Percentiles rank a stretch among this genome's conserved stretches.
Evolutionary conservation across 92 coral and sea anemone species (phyloP).

Genomic region (Chrysogorgia sp.): DNA sequence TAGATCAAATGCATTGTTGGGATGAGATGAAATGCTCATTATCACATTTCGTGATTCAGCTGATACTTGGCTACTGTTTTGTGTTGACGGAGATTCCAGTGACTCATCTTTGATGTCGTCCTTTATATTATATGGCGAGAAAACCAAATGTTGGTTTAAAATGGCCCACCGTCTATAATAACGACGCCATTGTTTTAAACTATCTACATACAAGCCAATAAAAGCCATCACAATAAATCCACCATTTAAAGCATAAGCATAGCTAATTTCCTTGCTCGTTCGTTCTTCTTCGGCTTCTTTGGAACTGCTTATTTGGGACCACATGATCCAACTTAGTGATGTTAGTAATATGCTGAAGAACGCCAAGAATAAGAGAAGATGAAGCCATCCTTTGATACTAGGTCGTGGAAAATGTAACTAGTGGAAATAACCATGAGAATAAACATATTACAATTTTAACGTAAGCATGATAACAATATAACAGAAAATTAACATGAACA

Average conservation of each 20-base stretch:
- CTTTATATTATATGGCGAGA: conserved; percentile 64
- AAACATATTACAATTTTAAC: background rate
- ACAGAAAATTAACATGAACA: background rate
- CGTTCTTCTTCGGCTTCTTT: conserved; percentile 91
- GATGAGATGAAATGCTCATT: background rate
- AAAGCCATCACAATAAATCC: conserved; percentile 89
- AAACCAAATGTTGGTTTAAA: conserved; percentile 76
- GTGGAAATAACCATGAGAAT: background rate
- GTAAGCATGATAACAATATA: background rate
- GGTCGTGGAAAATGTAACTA: conserved; percentile 95
- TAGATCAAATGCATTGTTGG: background rate
- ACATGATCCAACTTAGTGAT: conserved; percentile 95
- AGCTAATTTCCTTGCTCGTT: conserved; percentile 89
- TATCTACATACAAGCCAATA: conserved; percentile 93
- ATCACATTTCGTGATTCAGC: background rate
- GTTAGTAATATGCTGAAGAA: conserved; percentile 94
- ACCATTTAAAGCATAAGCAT: conserved; percentile 96
- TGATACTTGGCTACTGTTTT: background rate
- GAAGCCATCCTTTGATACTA: conserved; percentile 96
- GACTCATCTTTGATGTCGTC: conserved; percentile 11
- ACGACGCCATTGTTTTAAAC: conserved; percentile 78
- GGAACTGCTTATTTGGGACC: conserved; percentile 93
- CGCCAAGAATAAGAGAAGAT: conserved; percentile 86
- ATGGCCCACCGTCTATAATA: conserved; percentile 91
- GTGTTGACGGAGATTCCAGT: background rate